Conservation (phyloP, 2,888 invertebrate genomes). For the Xestoiulus laeticollis region DNA sequence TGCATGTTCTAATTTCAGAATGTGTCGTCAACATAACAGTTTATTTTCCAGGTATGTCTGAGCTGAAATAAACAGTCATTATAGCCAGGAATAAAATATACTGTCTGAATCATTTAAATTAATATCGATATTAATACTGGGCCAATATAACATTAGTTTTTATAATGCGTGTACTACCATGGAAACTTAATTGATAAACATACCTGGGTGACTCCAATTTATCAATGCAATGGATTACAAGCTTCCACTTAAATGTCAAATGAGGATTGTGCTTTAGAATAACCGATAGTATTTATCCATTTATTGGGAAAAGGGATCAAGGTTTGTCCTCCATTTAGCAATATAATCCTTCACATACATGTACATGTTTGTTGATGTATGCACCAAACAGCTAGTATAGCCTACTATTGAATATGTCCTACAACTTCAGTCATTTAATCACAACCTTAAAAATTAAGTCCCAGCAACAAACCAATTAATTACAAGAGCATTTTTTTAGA, state of each 20-base stretch:
- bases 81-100: neutral
- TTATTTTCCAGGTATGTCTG: neutral
- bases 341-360: too few relatives aligned
- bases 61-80: neutral
- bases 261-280: neutral
- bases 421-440: too few relatives aligned
- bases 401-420: too few relatives aligned
- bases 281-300: too few relatives aligned
- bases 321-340: too few relatives aligned
- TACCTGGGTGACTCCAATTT: neutral
- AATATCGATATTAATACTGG: neutral
- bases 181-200: conserved; percentile 15
- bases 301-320: neutral
- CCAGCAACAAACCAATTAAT: too few relatives aligned
- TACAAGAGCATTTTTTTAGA: too few relatives aligned
- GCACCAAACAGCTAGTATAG: too few relatives aligned
- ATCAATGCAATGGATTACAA: neutral
- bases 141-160: neutral
- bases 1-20: neutral
- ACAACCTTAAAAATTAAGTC: too few relatives aligned
- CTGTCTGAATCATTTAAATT: neutral
- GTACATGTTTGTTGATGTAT: too few relatives aligned
- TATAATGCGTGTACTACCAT: neutral
- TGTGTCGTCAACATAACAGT: neutral
- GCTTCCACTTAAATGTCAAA: neutral